phyloP scores from a whole-genome alignment of 2,888 invertebrate genomes.

The Synergus itoensis region DNA sequence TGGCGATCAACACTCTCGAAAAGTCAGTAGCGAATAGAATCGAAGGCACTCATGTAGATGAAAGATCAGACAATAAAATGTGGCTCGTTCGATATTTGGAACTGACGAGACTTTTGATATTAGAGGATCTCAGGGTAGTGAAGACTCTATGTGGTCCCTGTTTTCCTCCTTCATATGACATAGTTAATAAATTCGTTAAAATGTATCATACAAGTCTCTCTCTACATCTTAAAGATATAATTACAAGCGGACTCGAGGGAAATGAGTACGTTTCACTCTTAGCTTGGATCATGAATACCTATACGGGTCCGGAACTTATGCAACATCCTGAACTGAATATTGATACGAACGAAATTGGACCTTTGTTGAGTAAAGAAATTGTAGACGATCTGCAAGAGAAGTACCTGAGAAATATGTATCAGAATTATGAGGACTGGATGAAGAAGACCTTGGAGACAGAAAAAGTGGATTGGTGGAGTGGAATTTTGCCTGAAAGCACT shows the following conservation, averaged over 20 bases:
- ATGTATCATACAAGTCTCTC: slow-evolving; percentile 96
- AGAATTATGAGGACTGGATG: slow-evolving; percentile 97
- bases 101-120: slow-evolving; percentile 89
- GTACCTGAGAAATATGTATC: slow-evolving; percentile 92
- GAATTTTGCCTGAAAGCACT: slow-evolving; percentile 85
- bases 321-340: slow-evolving; percentile 91
- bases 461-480: slow-evolving; percentile 94
- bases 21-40: slow-evolving; percentile 90
- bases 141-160: slow-evolving; percentile 94
- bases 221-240: slow-evolving; percentile 90
- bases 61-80: slow-evolving; percentile 93
- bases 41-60: slow-evolving; percentile 97
- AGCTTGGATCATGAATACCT: slow-evolving; percentile 95
- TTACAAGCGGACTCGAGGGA: slow-evolving; percentile 93
- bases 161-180: slow-evolving; percentile 97
- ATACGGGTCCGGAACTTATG: slow-evolving; percentile 93
- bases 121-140: slow-evolving; percentile 94
- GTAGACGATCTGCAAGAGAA: slow-evolving; percentile 89
- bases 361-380: slow-evolving; percentile 87
- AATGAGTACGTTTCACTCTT: slow-evolving; percentile 97
- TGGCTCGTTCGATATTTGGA: slow-evolving; percentile 98
- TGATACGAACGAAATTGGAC: slow-evolving; percentile 84
- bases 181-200: slow-evolving; percentile 92
- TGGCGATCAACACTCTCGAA: slow-evolving; percentile 90
- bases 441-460: slow-evolving; percentile 94